phyloP scores from a whole-genome alignment of 2,888 invertebrate species.

The Oscheius sp. region DNA sequence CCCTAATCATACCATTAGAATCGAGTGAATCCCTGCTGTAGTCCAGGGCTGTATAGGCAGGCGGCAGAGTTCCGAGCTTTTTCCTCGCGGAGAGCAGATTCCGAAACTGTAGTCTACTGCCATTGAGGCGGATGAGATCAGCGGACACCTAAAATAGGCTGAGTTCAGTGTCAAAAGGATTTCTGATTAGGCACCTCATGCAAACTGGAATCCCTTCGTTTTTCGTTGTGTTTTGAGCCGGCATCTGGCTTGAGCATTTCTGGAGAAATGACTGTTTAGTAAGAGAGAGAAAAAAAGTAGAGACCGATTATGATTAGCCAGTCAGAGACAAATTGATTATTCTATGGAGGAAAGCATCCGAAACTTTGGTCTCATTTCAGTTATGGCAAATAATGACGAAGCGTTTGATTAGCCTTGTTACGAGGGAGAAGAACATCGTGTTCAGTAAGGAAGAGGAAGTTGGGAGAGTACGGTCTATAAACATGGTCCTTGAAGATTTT shows the following conservation, averaged over 20 bases:
- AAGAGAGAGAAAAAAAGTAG: background rate
- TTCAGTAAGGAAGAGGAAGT: background rate
- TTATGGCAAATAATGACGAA: background rate
- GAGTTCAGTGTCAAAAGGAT: background rate
- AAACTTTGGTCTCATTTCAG: background rate
- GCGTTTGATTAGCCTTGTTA: background rate
- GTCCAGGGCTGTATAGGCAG: slow-evolving; percentile 72
- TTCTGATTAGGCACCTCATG: slow-evolving; percentile 37
- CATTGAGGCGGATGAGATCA: slow-evolving; percentile 70
- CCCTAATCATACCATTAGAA: slow-evolving; percentile 54
- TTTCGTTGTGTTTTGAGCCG: background rate
- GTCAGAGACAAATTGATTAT: too few species aligned
- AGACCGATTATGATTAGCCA: too few species aligned
- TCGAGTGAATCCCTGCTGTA: slow-evolving; percentile 71
- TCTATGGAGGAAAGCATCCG: background rate
- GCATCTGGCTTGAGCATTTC: slow-evolving; percentile 34
- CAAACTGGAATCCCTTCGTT: slow-evolving; percentile 33
- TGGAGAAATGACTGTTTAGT: background rate
- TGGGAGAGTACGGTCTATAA: too few species aligned
- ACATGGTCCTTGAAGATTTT: too few species aligned
- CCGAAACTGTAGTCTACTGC: slow-evolving; percentile 70
- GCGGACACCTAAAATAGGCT: slow-evolving; percentile 67
- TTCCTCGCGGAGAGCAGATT: slow-evolving; percentile 71
- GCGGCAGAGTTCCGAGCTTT: slow-evolving; percentile 70
- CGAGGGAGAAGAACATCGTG: background rate